Percentiles rank a stretch among this genome's conserved stretches.
These are phyloP conservation scores for Plebejus melissa DNA, from an alignment of 2,888 invertebrate genomes.

Conservation along the genomic window DNA sequence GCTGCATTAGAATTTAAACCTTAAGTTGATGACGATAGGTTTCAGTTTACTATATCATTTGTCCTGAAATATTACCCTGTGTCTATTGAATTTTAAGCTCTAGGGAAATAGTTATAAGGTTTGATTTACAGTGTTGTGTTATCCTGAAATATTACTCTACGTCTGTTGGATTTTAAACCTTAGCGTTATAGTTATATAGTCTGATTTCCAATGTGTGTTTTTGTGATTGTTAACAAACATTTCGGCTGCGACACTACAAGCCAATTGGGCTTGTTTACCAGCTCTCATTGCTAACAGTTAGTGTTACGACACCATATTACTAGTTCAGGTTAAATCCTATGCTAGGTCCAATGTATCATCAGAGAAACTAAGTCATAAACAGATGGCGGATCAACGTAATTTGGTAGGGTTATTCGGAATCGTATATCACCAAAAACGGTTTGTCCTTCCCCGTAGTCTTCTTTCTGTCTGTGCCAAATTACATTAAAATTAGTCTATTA, in stretches of 20 bases:
- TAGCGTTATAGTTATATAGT: too few relatives aligned
- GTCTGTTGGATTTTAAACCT: too few relatives aligned
- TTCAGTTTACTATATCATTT: not conserved
- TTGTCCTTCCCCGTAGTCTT: too few relatives aligned
- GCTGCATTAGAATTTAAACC: not conserved
- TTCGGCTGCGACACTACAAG: constrained; percentile 32
- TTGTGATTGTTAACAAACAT: constrained; percentile 34
- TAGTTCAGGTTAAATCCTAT: constrained; percentile 8
- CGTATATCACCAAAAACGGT: too few relatives aligned
- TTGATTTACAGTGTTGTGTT: not conserved
- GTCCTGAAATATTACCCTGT: not conserved
- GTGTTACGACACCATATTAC: constrained; percentile 16
- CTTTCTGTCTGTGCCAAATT: too few relatives aligned
- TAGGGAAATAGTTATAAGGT: not conserved
- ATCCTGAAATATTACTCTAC: too few relatives aligned
- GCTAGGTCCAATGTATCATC: too few relatives aligned
- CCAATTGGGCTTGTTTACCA: constrained; percentile 29
- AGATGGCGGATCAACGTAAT: too few relatives aligned
- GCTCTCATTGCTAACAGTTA: constrained; percentile 26
- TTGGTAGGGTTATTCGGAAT: too few relatives aligned
- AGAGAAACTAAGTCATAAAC: too few relatives aligned
- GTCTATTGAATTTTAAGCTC: not conserved
- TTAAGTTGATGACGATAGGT: not conserved
- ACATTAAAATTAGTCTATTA: too few relatives aligned
- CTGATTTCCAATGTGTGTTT: too few relatives aligned